A percentile compares a stretch with the other conserved stretches of the same genome.
These are phyloP conservation scores for Thunnus albacares DNA, from an alignment of 2,797 vertebrate species.

Conservation along the genomic window DNA sequence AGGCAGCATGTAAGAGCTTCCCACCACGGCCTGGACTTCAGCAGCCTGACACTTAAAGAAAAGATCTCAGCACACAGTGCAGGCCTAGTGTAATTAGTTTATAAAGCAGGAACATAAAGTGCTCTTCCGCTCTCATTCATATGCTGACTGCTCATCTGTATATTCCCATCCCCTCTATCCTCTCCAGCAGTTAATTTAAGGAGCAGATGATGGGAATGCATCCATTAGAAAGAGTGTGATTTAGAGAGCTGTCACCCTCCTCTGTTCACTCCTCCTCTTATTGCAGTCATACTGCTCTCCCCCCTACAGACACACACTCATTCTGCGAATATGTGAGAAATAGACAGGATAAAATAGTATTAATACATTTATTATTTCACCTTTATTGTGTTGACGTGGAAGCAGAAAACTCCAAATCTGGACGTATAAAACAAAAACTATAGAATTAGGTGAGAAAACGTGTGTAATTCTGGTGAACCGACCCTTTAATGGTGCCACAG, in stretches of 20 bases:
- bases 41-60: background rate
- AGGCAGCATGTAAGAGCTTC: background rate
- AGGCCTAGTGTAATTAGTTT: conserved; percentile 38
- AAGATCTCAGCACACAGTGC: background rate
- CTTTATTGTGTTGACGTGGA: background rate
- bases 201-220: conserved; percentile 60
- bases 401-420: background rate
- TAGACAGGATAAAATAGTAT: no score
- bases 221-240: conserved; percentile 63
- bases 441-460: background rate
- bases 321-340: background rate
- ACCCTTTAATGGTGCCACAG: no score
- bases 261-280: conserved; percentile 24
- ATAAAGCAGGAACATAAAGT: conserved; percentile 47
- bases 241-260: conserved; percentile 46
- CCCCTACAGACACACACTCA: background rate
- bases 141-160: conserved; percentile 39
- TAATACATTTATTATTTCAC: no score
- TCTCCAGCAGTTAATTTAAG: conserved; percentile 52
- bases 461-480: no score
- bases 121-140: conserved; percentile 21
- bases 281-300: conserved; percentile 28
- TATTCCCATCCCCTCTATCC: conserved; percentile 25
- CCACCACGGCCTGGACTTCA: background rate
- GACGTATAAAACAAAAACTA: background rate